Evolutionary conservation across 2,113 vertebrate genomes (phyloP).

Genomic region (Petaurus breviceps): DNA sequence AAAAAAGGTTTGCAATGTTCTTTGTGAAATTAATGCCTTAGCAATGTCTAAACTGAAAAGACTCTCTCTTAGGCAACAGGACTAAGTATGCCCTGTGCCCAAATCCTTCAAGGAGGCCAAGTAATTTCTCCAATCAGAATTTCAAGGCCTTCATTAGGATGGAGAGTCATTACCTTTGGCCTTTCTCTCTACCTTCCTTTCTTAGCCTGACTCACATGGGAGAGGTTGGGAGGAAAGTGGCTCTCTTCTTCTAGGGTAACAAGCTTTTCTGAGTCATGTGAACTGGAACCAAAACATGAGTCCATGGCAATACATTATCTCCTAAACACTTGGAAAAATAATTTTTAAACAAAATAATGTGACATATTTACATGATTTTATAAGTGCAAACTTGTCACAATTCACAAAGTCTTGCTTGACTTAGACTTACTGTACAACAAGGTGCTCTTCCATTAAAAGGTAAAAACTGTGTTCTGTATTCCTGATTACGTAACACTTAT

Average conservation of each 20-base stretch:
- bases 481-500: conserved; percentile 81
- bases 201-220: not conserved
- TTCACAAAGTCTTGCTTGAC: conserved; percentile 81
- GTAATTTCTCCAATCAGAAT: not conserved
- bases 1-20: not conserved
- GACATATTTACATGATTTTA: conserved; percentile 89
- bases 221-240: not conserved
- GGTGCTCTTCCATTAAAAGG: conserved; percentile 84
- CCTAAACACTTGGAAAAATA: conserved; percentile 83
- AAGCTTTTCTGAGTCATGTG: conserved; percentile 54
- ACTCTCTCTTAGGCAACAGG: conserved; percentile 28
- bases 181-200: conserved; percentile 21
- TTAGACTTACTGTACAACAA: conserved; percentile 87
- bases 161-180: not conserved
- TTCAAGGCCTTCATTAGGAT: not conserved
- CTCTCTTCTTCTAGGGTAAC: conserved; percentile 47
- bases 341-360: conserved; percentile 84
- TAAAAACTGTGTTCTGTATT: conserved; percentile 79
- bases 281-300: conserved; percentile 70
- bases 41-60: not conserved
- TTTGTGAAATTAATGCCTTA: not conserved
- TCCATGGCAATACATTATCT: conserved; percentile 79
- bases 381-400: conserved; percentile 96
- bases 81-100: not conserved
- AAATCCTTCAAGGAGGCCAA: conserved; percentile 25